Evolutionary conservation across 2,113 vertebrate genomes (phyloP).

Genomic region (Silurus meridionalis): DNA sequence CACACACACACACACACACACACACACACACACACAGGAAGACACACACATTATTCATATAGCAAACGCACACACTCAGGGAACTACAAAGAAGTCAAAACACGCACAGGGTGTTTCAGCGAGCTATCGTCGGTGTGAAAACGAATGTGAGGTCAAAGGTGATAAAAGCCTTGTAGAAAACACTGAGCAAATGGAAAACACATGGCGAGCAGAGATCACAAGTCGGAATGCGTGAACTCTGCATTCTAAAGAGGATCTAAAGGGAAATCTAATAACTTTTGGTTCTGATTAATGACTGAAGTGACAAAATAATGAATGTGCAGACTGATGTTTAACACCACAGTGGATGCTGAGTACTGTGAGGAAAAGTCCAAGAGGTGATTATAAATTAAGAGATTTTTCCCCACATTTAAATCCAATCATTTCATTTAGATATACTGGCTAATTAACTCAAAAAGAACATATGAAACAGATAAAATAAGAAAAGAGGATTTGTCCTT

Average conservation of each 20-base stretch:
- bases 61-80: not conserved
- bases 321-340: not conserved
- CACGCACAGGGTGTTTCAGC: not conserved
- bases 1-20: not conserved
- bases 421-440: not conserved
- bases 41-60: not conserved
- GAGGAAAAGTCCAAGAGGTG: not conserved
- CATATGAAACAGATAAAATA: not conserved
- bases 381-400: not conserved
- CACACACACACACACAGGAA: conserved; percentile 3
- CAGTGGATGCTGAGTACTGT: not conserved
- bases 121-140: conserved; percentile 6
- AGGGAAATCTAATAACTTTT: not conserved
- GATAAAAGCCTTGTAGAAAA: conserved; percentile 26
- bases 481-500: too few species aligned
- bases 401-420: not conserved
- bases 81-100: not conserved
- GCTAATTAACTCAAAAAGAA: not conserved
- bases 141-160: conserved; percentile 12
- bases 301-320: not conserved
- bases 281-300: not conserved
- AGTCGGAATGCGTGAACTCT: conserved; percentile 2
- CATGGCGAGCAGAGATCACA: conserved; percentile 17
- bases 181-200: conserved; percentile 31
- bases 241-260: not conserved